Percentiles rank a stretch among this genome's conserved stretches.
These are phyloP conservation scores for Neotoma lepida DNA, from an alignment of 2,113 vertebrate genomes.

Conservation along the genomic window DNA sequence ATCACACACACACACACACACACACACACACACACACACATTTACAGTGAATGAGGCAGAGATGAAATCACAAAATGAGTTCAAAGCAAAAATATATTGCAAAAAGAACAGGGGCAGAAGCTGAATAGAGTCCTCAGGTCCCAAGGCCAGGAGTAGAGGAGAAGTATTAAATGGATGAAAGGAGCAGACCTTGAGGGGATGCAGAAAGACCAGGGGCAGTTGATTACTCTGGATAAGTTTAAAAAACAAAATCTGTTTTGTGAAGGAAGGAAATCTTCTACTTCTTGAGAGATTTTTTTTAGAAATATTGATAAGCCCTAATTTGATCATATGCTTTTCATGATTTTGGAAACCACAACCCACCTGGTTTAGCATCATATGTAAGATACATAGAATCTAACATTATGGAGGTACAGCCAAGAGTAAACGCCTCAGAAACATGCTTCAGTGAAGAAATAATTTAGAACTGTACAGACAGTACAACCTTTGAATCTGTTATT, in stretches of 20 bases:
- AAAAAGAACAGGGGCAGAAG: background rate
- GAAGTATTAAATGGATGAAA: background rate
- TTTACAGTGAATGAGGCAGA: background rate
- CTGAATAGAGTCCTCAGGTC: background rate
- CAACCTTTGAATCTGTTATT: background rate
- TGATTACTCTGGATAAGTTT: background rate
- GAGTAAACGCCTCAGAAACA: background rate
- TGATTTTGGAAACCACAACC: background rate
- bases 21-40: background rate
- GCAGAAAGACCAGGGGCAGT: background rate
- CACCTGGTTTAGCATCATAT: background rate
- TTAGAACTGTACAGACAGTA: background rate
- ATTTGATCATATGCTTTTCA: background rate
- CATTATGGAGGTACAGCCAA: background rate
- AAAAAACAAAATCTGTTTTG: background rate
- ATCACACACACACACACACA: background rate
- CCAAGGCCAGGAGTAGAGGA: background rate
- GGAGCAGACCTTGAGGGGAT: too few relatives aligned
- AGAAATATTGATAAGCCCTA: background rate
- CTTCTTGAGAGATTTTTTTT: constrained; percentile 33
- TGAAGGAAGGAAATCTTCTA: background rate
- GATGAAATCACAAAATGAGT: background rate
- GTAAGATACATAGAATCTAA: background rate
- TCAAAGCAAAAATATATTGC: too few relatives aligned
- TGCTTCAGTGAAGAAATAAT: background rate